These are phyloP conservation scores for Sphenopsis melanotis DNA, from an alignment of 2,797 vertebrate species.

Conservation along the genomic window DNA sequence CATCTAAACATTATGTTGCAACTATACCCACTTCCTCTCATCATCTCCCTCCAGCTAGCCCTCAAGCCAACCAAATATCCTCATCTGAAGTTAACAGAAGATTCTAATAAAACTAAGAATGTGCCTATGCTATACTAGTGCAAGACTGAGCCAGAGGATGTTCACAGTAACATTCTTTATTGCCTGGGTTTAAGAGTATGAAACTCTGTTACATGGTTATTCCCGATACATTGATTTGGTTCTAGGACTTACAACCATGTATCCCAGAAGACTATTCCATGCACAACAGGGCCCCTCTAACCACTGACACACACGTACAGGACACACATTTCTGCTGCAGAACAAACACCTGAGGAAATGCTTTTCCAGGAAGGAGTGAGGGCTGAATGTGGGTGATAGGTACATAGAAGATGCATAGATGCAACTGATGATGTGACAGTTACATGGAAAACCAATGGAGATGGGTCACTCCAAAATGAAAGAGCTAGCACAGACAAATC, in stretches of 20 bases:
- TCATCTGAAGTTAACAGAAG: conserved; percentile 20
- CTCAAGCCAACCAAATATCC: not conserved
- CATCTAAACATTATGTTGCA: conserved; percentile 32
- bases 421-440: not conserved
- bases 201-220: not conserved
- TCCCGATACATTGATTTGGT: not conserved
- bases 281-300: not conserved
- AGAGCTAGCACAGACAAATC: not conserved
- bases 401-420: not conserved
- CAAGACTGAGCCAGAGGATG: not conserved
- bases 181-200: not conserved
- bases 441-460: not conserved
- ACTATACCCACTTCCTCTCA: conserved; percentile 26
- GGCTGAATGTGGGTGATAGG: not conserved
- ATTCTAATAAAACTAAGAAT: conserved; percentile 12
- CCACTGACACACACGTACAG: not conserved
- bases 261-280: not conserved
- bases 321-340: not conserved
- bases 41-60: not conserved
- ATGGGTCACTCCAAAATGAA: not conserved
- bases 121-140: not conserved
- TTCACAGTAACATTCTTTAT: not conserved
- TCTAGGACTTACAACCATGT: not conserved
- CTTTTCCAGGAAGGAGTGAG: fast-evolving
- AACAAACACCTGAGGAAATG: not conserved